Conservation (phyloP, 2,113 vertebrate species). For the Brachyhypopomus gauderio region DNA sequence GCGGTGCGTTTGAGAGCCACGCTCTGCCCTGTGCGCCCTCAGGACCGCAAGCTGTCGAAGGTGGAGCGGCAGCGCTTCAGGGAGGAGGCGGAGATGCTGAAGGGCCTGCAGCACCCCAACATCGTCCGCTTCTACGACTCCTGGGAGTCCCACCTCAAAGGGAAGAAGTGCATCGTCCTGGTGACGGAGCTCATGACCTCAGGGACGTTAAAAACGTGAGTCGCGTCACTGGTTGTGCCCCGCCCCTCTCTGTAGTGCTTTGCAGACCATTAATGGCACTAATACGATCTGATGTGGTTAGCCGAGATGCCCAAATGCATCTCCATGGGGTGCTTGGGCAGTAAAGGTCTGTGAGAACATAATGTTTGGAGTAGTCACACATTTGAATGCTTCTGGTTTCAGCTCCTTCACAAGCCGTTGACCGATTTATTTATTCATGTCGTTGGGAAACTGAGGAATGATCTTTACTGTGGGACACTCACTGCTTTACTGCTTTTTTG, state of each 20-base stretch:
- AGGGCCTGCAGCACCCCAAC: constrained; percentile 95
- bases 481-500: no score
- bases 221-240: not conserved
- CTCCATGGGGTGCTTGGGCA: not conserved
- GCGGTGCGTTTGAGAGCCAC: no score
- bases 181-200: constrained; percentile 98
- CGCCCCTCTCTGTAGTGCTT: not conserved
- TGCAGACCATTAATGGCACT: not conserved
- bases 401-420: not conserved
- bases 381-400: not conserved
- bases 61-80: constrained; percentile 93
- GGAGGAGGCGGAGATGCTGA: constrained; percentile 97
- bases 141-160: constrained; percentile 94
- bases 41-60: constrained; percentile 96
- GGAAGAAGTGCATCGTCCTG: constrained; percentile 93
- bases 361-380: not conserved
- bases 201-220: constrained; percentile 97
- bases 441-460: not conserved
- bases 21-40: not conserved
- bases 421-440: constrained; percentile 14
- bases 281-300: constrained; percentile 7
- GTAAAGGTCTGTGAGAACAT: constrained; percentile 7
- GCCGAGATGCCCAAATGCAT: not conserved
- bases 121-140: constrained; percentile 98
- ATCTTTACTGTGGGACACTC: not conserved